Conservation (phyloP, 1,140 invertebrate species). For the Pseudomyrmex concolor region DNA sequence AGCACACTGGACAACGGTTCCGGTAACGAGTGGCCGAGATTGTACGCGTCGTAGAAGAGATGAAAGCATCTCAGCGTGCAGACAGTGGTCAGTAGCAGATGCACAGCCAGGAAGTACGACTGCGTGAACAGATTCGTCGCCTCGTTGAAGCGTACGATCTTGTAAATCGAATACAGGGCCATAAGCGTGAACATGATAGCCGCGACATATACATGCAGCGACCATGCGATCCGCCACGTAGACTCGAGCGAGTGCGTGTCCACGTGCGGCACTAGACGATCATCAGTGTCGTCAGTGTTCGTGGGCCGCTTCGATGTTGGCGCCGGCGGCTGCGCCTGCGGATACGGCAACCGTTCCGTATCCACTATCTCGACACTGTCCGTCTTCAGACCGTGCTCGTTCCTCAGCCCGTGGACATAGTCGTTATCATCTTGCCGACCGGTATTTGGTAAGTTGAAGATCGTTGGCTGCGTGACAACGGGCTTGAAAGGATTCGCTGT, state of each 20-base stretch:
- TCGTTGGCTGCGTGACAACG: conserved; percentile 78
- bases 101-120: conserved; percentile 93
- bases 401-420: conserved; percentile 69
- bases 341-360: conserved; percentile 79
- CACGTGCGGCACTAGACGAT: conserved; percentile 71
- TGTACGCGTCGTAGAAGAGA: conserved; percentile 95
- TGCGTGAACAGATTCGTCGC: conserved; percentile 91
- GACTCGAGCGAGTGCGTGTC: conserved; percentile 78
- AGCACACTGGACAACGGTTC: conserved; percentile 92
- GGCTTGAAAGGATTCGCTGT: conserved; percentile 53
- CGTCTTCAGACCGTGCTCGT: conserved; percentile 76
- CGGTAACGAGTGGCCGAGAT: conserved; percentile 91
- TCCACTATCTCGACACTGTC: conserved; percentile 81
- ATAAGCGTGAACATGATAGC: conserved; percentile 93
- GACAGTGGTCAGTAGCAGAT: conserved; percentile 91
- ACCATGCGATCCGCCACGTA: conserved; percentile 93
- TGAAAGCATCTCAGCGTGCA: conserved; percentile 93
- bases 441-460: conserved; percentile 82
- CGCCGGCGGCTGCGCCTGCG: conserved; percentile 80
- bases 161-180: conserved; percentile 92
- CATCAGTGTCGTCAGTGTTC: conserved; percentile 66
- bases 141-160: conserved; percentile 92
- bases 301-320: conserved; percentile 76
- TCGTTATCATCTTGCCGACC: conserved; percentile 74
- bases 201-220: conserved; percentile 94